Evolutionary conservation across 2,888 invertebrate species (phyloP).

Genomic region (Sacculina carcini): DNA sequence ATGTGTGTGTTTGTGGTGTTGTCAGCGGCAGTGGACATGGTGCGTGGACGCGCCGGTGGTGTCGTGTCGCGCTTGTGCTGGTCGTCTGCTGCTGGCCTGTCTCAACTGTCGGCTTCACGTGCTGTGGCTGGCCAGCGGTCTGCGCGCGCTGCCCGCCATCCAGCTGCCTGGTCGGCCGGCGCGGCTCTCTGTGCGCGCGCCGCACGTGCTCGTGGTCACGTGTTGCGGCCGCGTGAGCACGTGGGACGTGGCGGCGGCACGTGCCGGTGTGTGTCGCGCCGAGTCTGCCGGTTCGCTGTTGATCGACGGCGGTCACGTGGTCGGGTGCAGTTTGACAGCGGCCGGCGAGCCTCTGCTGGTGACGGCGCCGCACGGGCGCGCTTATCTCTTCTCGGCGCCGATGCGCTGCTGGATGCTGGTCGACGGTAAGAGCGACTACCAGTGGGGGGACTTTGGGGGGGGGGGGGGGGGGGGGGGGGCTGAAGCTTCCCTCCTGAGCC

Average conservation of each 20-base stretch:
- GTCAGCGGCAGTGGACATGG: not conserved
- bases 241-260: conserved; percentile 10
- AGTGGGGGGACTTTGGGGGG: no score
- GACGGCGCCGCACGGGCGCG: not conserved
- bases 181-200: conserved; percentile 9
- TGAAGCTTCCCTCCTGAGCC: no score
- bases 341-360: not conserved
- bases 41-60: not conserved
- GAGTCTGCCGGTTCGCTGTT: not conserved
- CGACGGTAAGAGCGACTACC: not conserved
- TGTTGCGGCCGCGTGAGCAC: conserved; percentile 10
- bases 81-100: not conserved
- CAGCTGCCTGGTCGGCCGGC: conserved; percentile 11
- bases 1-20: no score
- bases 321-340: not conserved
- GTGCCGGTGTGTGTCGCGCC: not conserved
- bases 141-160: conserved; percentile 10
- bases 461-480: no score
- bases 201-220: conserved; percentile 10
- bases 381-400: not conserved
- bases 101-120: not conserved
- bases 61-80: not conserved
- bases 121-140: not conserved
- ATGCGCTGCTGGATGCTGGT: not conserved
- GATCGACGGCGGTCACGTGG: not conserved